Conservation (phyloP, 2,797 vertebrate genomes). For the Pangasius sanitwongsei region DNA sequence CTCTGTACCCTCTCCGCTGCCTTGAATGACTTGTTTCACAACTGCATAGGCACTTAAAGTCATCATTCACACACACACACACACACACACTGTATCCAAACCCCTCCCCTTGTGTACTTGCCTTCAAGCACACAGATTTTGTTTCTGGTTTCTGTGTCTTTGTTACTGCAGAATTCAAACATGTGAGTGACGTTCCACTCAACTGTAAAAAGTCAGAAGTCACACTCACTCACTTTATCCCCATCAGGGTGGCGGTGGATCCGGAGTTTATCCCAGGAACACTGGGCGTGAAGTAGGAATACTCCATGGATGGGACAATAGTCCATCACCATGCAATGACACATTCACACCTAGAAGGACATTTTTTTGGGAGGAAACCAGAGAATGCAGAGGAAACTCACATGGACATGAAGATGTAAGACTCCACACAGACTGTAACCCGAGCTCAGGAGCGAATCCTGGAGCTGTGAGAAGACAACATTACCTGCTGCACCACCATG, state of each 20-base stretch:
- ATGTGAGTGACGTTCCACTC: not conserved
- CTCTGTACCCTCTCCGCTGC: not conserved
- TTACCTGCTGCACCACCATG: not conserved
- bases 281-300: not conserved
- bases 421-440: not conserved
- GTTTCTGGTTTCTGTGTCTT: constrained; percentile 1
- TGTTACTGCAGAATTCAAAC: not conserved
- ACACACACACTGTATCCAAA: not conserved
- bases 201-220: not conserved
- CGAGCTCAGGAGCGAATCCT: not conserved
- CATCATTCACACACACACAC: not conserved
- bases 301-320: not conserved
- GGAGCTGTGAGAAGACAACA: not conserved
- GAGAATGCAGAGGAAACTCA: not conserved
- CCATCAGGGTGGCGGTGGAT: not conserved
- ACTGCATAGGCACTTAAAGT: not conserved
- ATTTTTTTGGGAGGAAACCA: not conserved
- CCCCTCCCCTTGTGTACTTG: not conserved
- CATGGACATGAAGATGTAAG: not conserved
- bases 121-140: constrained; percentile 12
- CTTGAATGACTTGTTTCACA: constrained; percentile 16
- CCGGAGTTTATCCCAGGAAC: not conserved
- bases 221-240: not conserved
- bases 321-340: not conserved
- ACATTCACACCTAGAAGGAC: not conserved